Conservation (phyloP, 2,888 invertebrate genomes). For the Artemia sp. region DNA sequence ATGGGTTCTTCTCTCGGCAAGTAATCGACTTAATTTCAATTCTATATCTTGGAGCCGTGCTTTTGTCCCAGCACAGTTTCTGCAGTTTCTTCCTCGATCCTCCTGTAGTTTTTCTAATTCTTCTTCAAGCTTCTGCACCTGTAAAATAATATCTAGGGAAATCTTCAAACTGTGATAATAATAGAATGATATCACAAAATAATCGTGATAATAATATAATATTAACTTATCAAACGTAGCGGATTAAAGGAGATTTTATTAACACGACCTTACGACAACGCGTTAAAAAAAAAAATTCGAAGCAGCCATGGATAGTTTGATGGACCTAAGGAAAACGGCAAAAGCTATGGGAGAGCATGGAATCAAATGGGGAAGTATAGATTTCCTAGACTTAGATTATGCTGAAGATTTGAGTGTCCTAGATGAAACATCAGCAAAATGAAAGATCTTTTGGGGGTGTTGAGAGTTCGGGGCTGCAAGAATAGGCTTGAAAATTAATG, state of each 20-base stretch:
- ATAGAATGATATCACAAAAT: too few species aligned
- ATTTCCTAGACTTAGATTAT: neutral
- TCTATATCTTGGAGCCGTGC: conserved; percentile 47
- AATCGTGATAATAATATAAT: too few species aligned
- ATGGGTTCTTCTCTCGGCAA: conserved; percentile 46
- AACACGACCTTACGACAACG: too few species aligned
- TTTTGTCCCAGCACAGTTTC: conserved; percentile 46
- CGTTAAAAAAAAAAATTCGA: neutral
- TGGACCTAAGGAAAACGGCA: neutral
- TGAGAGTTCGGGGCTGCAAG: too few species aligned
- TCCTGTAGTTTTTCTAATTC: conserved; percentile 49
- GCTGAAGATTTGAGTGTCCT: neutral
- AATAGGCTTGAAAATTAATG: too few species aligned
- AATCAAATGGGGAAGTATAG: too few species aligned
- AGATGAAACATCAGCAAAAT: too few species aligned
- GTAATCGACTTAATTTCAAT: conserved; percentile 41
- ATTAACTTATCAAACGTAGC: too few species aligned
- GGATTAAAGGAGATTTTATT: too few species aligned
- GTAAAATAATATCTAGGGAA: too few species aligned
- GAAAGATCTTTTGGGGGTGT: too few species aligned
- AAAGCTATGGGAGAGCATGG: neutral
- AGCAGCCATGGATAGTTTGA: neutral
- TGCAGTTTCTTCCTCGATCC: conserved; percentile 48
- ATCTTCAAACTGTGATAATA: too few species aligned
- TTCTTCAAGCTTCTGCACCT: conserved; percentile 48